Evolutionary conservation across 2,888 invertebrate genomes (phyloP), one percentile per base, ranked within the genome.

Genomic region (Meteorus colon): DNA sequence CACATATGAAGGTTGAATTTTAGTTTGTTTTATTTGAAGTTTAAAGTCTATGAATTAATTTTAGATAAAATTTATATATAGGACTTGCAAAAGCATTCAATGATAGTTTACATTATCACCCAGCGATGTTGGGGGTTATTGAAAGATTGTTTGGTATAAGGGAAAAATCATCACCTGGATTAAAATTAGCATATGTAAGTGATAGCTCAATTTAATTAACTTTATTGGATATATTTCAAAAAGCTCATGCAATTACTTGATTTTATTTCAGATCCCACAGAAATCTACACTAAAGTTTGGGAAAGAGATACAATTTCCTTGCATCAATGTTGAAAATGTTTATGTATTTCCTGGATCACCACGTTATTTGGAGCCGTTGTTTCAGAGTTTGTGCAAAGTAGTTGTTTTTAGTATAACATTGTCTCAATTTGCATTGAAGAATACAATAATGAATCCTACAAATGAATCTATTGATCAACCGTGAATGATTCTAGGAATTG

Each of bases 331-430:
- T 14, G 86, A 88, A 59, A 95, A 95, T 87, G 94, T 95, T 0
- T 93, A 92, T 82, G 91, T 94, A 74, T 93, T 95, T 82, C 95
- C 95, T 51, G 95, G 95, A 2, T 92, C 95, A 62, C 95, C 95
- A 2, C 89, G 91, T 79, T 90, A 91, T 68, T 86, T 91, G 67
- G 85, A 90, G 80, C 86, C 84, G 75, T 87, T 90, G 0, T 91
- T 92, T 75, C 84, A 83, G 19, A 83, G 83, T 63, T 81, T 90
- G 19, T 79, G 84, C 86, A 82, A 88, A 85, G 90, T 87, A 82
- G 78, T 77, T 48, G 37, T 68, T 59, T 59, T 69, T 71, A 31
- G 27, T 24, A 8, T 8, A 8, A 41, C 12, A 41, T 41, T 12
- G 8, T 41, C 12, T 0, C 41, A 41, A 41, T 41, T 41, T 41